phyloP scores from a whole-genome alignment of 2,888 invertebrate genomes.

The Tupiocoris notatus region DNA sequence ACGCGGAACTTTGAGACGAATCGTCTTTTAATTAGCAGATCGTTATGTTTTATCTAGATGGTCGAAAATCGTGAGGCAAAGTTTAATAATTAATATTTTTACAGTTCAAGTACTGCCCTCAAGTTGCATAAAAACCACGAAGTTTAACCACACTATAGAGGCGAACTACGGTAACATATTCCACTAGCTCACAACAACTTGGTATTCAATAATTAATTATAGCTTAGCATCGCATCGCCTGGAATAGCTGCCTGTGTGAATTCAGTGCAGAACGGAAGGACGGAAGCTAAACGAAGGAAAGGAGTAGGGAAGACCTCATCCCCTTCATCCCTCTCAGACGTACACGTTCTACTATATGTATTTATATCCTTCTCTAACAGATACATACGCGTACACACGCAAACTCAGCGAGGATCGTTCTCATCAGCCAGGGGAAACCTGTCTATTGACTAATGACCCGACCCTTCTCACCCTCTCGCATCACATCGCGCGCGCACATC shows the following conservation, averaged over 20 bases:
- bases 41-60: too few relatives aligned
- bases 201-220: too few relatives aligned
- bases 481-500: constrained; percentile 19
- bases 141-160: too few relatives aligned
- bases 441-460: constrained; percentile 38
- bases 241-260: background rate
- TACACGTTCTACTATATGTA: background rate
- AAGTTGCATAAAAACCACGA: too few relatives aligned
- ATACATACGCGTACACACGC: background rate
- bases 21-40: too few relatives aligned
- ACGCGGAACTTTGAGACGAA: too few relatives aligned
- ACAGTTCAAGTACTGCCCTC: too few relatives aligned
- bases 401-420: background rate
- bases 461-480: constrained; percentile 11
- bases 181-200: too few relatives aligned
- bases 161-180: too few relatives aligned
- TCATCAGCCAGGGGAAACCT: constrained; percentile 37
- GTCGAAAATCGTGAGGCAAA: too few relatives aligned
- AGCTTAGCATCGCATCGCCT: too few relatives aligned
- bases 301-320: background rate
- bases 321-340: background rate
- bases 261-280: background rate
- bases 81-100: too few relatives aligned
- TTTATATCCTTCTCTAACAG: background rate
- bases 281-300: background rate